Evolutionary conservation across 2,888 invertebrate species (phyloP), one percentile per base, ranked within the genome.

Genomic region (Drosophila buzzatii): DNA sequence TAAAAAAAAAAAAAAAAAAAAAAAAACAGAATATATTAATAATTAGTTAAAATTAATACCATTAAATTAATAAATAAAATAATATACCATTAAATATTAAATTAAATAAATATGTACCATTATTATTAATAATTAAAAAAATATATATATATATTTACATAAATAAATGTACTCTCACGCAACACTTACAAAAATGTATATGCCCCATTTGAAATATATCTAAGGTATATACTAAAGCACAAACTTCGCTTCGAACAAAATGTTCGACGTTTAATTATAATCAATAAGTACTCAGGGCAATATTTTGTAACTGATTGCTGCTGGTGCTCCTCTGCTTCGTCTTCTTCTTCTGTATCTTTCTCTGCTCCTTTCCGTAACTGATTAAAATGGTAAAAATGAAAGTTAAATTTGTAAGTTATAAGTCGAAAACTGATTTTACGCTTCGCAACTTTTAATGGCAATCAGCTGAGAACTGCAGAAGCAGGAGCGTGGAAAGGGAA

Each of bases 381-480:
- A 68, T 76, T 76, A 55, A 76, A 61, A 44, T 49, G 20, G 41
- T 41, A 49, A 49, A 47, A 47, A 49, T 42, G 4, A 27, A 68
- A 63, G 62, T 56, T 69, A 18, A 66, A 63, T 58, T 68, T 81
- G 39, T 45, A 31, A 45, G 49, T 59, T 67, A 51, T 33, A 60
- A 65, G 61, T 39, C 42, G 68, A 69, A 71, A 79, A 81, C 82
- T 70, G 82, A 82, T 81, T 81, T 81, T 79, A 85, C 85, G 85
- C 85, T 68, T 79, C 76, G 59, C 72, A 81, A 81, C 82, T 81
- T 85, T 81, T 81, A 85, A 81, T 81, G 72, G 79, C 82, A 71
- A 84, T 67, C 76, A 68, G 41, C 51, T 45, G 31, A 10, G 2
- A 2, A 5, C 47, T 47, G 23, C 39, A 60, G 27, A 16, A 23